Evolutionary conservation across 1,140 invertebrate genomes (phyloP), one percentile per base, ranked within the genome.

Genomic region (Drosophila serrata): DNA sequence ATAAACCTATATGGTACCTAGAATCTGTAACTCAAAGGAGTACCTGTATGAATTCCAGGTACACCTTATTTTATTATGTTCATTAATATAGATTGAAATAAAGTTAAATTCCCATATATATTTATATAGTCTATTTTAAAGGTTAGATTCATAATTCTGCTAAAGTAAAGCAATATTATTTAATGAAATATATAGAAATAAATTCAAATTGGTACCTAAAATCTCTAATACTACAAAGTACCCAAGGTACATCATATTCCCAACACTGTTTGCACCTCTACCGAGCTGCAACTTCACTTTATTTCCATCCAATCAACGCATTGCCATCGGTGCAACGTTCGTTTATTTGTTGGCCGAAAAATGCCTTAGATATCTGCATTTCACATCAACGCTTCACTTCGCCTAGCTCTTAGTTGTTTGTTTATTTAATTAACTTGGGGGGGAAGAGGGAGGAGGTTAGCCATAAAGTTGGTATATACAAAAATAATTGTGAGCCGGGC

Each of bases 401-500:
- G 68, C 64, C 46, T 42, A 46, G 46, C 57, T 74, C 65, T 57
- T 40, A 33, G 48, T 33, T 13, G 77, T 2, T 77, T 77, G 76
- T 79, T 82, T 82, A 72, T 82, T 87, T 87, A 88, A 87, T 82
- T 87, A 84, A 79, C 61, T 80, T 29, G 0, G 42, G 46, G 39
- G 37, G 15, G 27, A 45, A 29, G 46, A 12, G 49, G 56, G 29
- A 45, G 56, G 68, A 45, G 22, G 35, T 39, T 39, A 35, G 37
- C 62, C 63, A 68, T 63, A 70, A 85, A 40, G 31, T 33, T 48
- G n/a, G 91, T 37, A 35, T 37, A 35, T 12, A 3, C 39, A 68
- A 87, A 87, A 87, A 73, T 68, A 69, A 33, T 48, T 33, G 6
- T 15, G n/a, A 58, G 33, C 60, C 68, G 95, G 95, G 95, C 95